Conservation (phyloP, 2,888 invertebrate genomes). For the Metellina segmentata region DNA sequence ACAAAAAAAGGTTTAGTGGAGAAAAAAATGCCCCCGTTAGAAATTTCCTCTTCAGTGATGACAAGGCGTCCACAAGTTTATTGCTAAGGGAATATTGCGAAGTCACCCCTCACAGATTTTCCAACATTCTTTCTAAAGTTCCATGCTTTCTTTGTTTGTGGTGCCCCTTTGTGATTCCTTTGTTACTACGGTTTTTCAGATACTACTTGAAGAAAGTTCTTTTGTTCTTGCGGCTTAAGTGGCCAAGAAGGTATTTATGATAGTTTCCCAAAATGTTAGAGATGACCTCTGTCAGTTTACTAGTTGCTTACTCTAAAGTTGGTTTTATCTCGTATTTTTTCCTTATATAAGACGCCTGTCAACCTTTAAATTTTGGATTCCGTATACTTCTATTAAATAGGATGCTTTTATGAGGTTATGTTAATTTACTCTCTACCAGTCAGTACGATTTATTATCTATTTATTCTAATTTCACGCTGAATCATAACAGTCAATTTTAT, state of each 20-base stretch:
- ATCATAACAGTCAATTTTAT: too few species aligned
- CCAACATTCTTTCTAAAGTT: conserved; percentile 56
- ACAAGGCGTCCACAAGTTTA: conserved; percentile 70
- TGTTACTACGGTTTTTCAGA: conserved; percentile 45
- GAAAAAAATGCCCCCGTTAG: conserved; percentile 14
- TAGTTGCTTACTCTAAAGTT: neutral
- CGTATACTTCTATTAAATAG: too few species aligned
- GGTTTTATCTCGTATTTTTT: neutral
- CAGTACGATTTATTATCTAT: too few species aligned
- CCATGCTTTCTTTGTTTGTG: conserved; percentile 44
- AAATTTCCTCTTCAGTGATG: conserved; percentile 66
- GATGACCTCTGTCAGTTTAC: conserved; percentile 18
- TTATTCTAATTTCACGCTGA: too few species aligned
- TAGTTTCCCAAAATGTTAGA: conserved; percentile 38
- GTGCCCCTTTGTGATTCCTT: conserved; percentile 30
- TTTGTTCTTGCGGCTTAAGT: conserved; percentile 9
- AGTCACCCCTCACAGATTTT: conserved; percentile 62
- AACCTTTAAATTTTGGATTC: too few species aligned
- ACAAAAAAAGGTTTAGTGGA: conserved; percentile 31
- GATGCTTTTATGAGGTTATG: too few species aligned
- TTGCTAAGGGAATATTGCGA: conserved; percentile 64
- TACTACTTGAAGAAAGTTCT: conserved; percentile 21
- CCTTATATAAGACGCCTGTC: neutral
- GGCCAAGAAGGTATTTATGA: conserved; percentile 52
- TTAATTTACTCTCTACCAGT: too few species aligned